Percentiles rank a stretch among this genome's conserved stretches.
These are phyloP conservation scores for Umimayanthus chanpuru DNA, from an alignment of 92 coral and sea anemone genomes.

Conservation along the genomic window DNA sequence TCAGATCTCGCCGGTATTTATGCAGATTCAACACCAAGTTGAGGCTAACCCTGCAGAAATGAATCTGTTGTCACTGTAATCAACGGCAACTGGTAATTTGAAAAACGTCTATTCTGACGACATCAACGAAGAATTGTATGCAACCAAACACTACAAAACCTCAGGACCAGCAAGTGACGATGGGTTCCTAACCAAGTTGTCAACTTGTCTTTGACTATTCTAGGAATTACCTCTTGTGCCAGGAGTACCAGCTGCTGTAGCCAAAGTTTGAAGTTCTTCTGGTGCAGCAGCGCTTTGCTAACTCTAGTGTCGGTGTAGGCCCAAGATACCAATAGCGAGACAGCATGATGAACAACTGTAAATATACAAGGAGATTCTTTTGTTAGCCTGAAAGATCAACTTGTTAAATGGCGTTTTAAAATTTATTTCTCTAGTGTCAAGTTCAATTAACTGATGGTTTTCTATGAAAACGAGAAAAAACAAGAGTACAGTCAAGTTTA, in stretches of 20 bases:
- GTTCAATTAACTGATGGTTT: no score
- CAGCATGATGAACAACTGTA: slow-evolving; percentile 88
- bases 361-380: background rate
- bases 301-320: slow-evolving; percentile 92
- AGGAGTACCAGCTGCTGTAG: slow-evolving; percentile 90
- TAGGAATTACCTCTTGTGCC: slow-evolving; percentile 85
- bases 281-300: slow-evolving; percentile 76
- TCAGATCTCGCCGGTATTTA: no score
- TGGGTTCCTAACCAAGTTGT: no score
- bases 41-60: no score
- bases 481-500: no score
- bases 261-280: slow-evolving; percentile 93
- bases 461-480: no score
- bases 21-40: no score
- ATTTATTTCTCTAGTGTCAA: no score
- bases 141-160: background rate
- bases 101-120: background rate
- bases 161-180: background rate
- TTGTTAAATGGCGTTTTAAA: background rate
- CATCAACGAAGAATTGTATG: background rate
- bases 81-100: no score
- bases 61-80: no score
- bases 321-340: slow-evolving; percentile 89
- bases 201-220: background rate
- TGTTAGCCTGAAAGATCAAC: background rate